Conservation (phyloP, 2,113 vertebrate genomes). For the Nematolebias whitei region DNA sequence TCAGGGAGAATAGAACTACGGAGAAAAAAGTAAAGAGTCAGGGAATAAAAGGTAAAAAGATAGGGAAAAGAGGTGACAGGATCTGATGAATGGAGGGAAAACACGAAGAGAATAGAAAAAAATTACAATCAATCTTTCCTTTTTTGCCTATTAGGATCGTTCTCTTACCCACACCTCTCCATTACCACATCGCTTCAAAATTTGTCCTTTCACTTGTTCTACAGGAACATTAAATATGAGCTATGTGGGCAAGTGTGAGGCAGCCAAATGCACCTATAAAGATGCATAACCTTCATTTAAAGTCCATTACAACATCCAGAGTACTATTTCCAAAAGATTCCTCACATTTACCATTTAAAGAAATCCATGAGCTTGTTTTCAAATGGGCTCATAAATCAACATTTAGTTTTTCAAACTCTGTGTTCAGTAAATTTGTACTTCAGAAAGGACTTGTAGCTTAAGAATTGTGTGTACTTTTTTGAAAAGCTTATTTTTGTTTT, state of each 20-base stretch:
- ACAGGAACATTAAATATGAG: slow-evolving; percentile 29
- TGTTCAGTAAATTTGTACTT: not conserved
- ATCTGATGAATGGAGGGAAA: slow-evolving; percentile 17
- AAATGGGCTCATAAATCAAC: slow-evolving; percentile 51
- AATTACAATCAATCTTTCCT: slow-evolving; percentile 7
- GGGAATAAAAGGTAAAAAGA: not conserved
- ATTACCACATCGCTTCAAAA: slow-evolving; percentile 17
- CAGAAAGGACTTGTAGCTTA: no score
- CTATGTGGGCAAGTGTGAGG: slow-evolving; percentile 32
- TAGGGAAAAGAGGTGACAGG: not conserved
- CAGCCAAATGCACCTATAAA: slow-evolving; percentile 40
- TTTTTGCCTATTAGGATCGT: slow-evolving; percentile 8
- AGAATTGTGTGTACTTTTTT: no score
- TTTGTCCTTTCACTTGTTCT: slow-evolving; percentile 4
- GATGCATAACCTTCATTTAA: slow-evolving; percentile 68
- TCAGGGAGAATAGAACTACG: not conserved
- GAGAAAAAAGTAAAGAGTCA: not conserved
- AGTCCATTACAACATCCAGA: slow-evolving; percentile 60
- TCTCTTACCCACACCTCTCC: slow-evolving; percentile 8
- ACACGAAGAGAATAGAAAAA: slow-evolving; percentile 4
- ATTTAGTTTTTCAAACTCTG: slow-evolving; percentile 6
- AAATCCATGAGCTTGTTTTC: slow-evolving; percentile 28
- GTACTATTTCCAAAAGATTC: slow-evolving; percentile 11
- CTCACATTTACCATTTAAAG: slow-evolving; percentile 36
- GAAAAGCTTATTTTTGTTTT: no score